Evolutionary conservation across 2,888 invertebrate species (phyloP).

Genomic region (Balanococcus diminutus): DNA sequence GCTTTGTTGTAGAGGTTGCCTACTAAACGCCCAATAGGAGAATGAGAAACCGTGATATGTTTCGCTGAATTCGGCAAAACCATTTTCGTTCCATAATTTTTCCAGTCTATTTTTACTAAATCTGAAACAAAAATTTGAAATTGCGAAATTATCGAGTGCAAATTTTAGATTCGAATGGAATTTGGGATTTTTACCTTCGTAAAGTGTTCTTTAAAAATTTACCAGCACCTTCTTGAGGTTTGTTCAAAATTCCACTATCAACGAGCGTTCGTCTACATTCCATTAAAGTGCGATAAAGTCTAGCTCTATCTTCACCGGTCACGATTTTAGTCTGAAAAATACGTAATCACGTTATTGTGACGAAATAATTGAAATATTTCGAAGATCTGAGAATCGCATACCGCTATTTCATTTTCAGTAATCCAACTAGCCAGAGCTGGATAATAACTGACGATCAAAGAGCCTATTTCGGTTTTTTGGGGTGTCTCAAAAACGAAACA

Average conservation of each 20-base stretch:
- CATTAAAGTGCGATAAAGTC: constrained; percentile 85
- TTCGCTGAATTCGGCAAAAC: constrained; percentile 74
- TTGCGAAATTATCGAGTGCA: neutral
- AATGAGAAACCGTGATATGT: constrained; percentile 86
- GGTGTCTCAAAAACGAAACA: constrained; percentile 92
- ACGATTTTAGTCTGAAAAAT: constrained; percentile 67
- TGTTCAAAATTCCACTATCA: constrained; percentile 79
- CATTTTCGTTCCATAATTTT: constrained; percentile 73
- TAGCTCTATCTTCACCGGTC: constrained; percentile 85
- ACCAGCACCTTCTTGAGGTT: constrained; percentile 83
- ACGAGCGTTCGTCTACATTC: constrained; percentile 82
- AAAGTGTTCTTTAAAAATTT: constrained; percentile 87
- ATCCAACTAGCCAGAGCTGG: constrained; percentile 83
- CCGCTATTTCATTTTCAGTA: constrained; percentile 73
- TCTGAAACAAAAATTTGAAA: constrained; percentile 54
- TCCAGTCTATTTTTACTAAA: constrained; percentile 84
- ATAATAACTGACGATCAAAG: constrained; percentile 89
- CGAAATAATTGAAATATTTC: neutral
- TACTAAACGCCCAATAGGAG: constrained; percentile 89
- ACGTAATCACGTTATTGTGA: neutral
- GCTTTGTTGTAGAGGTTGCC: constrained; percentile 79
- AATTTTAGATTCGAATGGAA: neutral
- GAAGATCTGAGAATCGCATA: constrained; percentile 57
- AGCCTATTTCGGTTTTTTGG: constrained; percentile 90
- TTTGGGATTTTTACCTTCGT: constrained; percentile 65